phyloP scores from a whole-genome alignment of 2,888 invertebrate species.

The Eupithecia insigniata region DNA sequence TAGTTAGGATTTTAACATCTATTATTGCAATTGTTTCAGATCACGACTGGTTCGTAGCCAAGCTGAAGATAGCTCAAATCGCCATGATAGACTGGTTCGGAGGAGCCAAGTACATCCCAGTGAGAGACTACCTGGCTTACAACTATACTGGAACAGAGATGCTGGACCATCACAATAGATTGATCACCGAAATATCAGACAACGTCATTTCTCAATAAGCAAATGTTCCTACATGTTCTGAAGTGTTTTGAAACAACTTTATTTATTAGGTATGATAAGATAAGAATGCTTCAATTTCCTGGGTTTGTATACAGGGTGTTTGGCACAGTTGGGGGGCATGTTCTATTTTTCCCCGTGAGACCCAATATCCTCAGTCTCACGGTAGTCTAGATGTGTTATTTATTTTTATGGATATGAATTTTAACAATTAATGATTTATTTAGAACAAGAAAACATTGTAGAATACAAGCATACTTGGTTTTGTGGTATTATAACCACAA shows the following conservation, averaged over 20 bases:
- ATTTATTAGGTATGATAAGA: too few relatives aligned
- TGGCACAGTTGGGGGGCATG: too few relatives aligned
- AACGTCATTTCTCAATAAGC: neutral
- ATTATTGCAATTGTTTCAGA: constrained; percentile 74
- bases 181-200: constrained; percentile 2
- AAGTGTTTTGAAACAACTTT: neutral
- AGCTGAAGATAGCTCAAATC: constrained; percentile 89
- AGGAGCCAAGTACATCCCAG: constrained; percentile 87
- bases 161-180: constrained; percentile 55
- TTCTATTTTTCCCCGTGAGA: too few relatives aligned
- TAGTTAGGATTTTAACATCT: neutral
- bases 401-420: too few relatives aligned
- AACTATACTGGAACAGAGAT: constrained; percentile 75
- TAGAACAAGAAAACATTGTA: too few relatives aligned
- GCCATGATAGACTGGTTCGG: constrained; percentile 92
- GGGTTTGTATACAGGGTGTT: neutral
- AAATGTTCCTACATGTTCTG: neutral
- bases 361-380: too few relatives aligned
- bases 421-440: too few relatives aligned
- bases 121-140: constrained; percentile 86
- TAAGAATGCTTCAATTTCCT: neutral
- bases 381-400: too few relatives aligned
- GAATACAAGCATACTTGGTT: too few relatives aligned
- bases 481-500: too few relatives aligned
- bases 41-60: constrained; percentile 91